A percentile compares a stretch with the other conserved stretches of the same genome.
phyloP scores from a whole-genome alignment of 2,888 invertebrate genomes.

The Resseliella maxima region DNA sequence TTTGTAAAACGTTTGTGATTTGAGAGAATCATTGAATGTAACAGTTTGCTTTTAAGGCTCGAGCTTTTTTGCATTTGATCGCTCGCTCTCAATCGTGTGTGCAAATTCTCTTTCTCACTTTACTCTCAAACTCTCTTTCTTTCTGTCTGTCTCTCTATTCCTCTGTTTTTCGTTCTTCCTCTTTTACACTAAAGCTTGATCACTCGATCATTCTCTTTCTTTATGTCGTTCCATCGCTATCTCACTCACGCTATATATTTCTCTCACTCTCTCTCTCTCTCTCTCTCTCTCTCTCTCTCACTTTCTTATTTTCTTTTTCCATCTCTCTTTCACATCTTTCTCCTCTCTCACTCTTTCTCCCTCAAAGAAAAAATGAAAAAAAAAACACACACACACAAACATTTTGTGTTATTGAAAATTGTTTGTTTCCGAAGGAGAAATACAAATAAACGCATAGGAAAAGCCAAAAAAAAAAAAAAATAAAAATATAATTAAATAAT shows the following conservation, averaged over 20 bases:
- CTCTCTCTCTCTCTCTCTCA: neutral
- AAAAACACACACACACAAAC: no score
- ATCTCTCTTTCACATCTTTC: no score
- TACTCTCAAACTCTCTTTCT: neutral
- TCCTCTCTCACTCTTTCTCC: no score
- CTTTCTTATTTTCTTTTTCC: no score
- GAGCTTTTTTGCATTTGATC: neutral
- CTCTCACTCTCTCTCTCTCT: neutral
- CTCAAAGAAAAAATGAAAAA: no score
- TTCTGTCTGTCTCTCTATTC: no score
- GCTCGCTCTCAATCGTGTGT: no score
- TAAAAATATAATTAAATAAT: neutral
- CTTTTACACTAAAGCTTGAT: no score
- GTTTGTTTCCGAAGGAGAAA: neutral
- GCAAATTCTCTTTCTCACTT: no score
- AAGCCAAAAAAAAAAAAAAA: neutral
- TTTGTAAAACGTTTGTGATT: neutral
- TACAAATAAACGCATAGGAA: neutral
- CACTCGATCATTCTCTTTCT: neutral
- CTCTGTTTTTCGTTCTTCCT: no score
- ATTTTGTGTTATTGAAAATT: constrained; percentile 19
- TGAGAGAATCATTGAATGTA: constrained; percentile 32
- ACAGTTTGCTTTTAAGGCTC: neutral
- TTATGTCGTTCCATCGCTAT: neutral
- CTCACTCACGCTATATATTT: no score